Evolutionary conservation across 92 coral and sea anemone species (phyloP), one percentile per base, ranked within the genome.

Genomic region (Phenganax subtilis): DNA sequence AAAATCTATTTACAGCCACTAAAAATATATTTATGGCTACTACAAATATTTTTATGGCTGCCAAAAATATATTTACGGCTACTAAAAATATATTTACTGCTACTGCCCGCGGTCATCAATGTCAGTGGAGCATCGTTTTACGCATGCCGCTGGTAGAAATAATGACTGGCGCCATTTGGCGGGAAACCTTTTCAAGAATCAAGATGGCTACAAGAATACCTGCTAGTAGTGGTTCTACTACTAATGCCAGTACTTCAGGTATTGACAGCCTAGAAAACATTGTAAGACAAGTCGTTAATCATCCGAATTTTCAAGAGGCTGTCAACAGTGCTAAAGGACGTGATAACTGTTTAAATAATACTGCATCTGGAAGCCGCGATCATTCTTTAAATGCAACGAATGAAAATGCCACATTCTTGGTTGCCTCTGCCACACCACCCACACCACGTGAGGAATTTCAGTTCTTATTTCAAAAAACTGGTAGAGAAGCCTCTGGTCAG

Each of bases 391-490:
- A 61, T 53, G 8, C 29, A 6, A 9, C 16, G 27, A 37, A 44
- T 52, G 12, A 10, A 55, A 30, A 54, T 51, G 77, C 56, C 17
- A 17, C 55, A 12, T 53, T 55, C 3, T 12, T 25, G 56, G 55
- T 10, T 72, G 14, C 10, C 12, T 20, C 76, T 57, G 20, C 25
- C 54, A 25, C 51, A 15, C 47, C 10, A 15, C 27, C 71, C 52
- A 72, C 80, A 54, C 80, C 80, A 27, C 27, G 70, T 29, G 80
- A 82, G 55, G 80, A 82, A 25, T 64, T 82, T 11, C 68, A 73
- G 69, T 6, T 57, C 6, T 59, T 82, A 51, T 72, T 82, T 47
- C 80, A 56, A 8, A 73, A 25, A 60, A 80, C 69, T 12, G 47
- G 47, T 5, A 37, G 47, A 37, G 37, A 28, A 12, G 15, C 80